These are phyloP conservation scores for Monomorium pharaonis DNA, from an alignment of 1,140 invertebrate species.

Conservation along the genomic window DNA sequence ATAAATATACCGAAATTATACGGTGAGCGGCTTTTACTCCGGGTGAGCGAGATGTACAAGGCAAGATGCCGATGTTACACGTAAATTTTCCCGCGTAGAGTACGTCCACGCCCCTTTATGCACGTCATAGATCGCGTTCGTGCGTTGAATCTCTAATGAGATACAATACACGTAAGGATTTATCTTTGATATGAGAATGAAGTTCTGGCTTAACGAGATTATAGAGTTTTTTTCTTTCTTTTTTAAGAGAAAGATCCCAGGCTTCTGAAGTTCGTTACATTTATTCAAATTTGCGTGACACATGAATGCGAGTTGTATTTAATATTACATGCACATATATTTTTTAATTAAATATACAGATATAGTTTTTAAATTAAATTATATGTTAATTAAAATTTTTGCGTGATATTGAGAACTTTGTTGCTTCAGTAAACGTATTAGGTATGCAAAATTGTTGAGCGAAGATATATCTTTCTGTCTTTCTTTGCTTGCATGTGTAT, in stretches of 20 bases:
- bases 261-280: no score
- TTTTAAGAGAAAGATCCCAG: no score
- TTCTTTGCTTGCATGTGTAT: not conserved
- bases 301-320: no score
- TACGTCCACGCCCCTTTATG: not conserved
- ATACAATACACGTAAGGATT: not conserved
- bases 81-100: conserved; percentile 36
- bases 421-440: not conserved
- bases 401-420: not conserved
- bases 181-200: not conserved
- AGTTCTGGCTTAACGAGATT: not conserved
- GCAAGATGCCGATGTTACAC: not conserved
- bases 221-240: not conserved
- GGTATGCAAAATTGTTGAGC: not conserved
- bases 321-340: no score
- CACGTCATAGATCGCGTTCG: conserved; percentile 6
- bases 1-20: conserved; percentile 81
- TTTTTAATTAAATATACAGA: no score
- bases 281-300: no score
- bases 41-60: not conserved
- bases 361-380: no score
- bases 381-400: not conserved
- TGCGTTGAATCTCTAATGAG: conserved; percentile 29
- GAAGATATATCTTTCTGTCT: not conserved
- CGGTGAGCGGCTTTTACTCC: conserved; percentile 4